phyloP scores from a whole-genome alignment of 2,797 vertebrate genomes.

The Champsocephalus esox region DNA sequence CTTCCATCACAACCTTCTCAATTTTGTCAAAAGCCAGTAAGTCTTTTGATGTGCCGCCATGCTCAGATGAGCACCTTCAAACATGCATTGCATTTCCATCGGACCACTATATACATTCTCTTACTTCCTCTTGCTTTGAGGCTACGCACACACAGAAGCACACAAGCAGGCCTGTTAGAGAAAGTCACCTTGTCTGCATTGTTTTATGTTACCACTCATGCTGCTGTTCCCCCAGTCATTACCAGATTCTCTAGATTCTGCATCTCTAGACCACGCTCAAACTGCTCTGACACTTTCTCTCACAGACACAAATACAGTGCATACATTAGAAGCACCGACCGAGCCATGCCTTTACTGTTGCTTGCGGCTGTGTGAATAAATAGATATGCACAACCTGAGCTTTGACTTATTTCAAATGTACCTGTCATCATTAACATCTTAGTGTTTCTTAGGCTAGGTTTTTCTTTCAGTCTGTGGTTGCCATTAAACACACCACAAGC shows the following conservation, averaged over 20 bases:
- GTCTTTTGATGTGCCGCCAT: slow-evolving; percentile 46
- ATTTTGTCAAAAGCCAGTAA: slow-evolving; percentile 41
- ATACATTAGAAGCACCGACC: neutral
- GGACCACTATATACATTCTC: slow-evolving; percentile 17
- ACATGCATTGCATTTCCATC: slow-evolving; percentile 42
- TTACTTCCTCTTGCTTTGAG: slow-evolving; percentile 18
- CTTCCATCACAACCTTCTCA: slow-evolving; percentile 35
- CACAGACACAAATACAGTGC: neutral
- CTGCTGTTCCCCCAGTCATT: slow-evolving; percentile 40
- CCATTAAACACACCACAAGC: neutral
- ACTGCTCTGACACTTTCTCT: slow-evolving; percentile 4
- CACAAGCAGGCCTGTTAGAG: slow-evolving; percentile 4
- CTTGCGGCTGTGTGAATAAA: slow-evolving; percentile 13
- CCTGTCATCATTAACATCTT: slow-evolving; percentile 2
- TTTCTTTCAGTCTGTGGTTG: neutral
- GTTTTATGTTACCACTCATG: slow-evolving; percentile 40
- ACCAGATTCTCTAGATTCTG: slow-evolving; percentile 5
- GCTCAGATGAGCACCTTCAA: slow-evolving; percentile 32
- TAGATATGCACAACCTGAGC: neutral
- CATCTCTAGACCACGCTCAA: slow-evolving; percentile 18
- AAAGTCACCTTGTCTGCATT: slow-evolving; percentile 71
- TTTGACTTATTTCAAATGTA: neutral
- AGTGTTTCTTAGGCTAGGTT: neutral
- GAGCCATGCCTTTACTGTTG: neutral
- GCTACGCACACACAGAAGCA: no score